phyloP scores from a whole-genome alignment of 2,888 invertebrate genomes.

The Myopa testacea region DNA sequence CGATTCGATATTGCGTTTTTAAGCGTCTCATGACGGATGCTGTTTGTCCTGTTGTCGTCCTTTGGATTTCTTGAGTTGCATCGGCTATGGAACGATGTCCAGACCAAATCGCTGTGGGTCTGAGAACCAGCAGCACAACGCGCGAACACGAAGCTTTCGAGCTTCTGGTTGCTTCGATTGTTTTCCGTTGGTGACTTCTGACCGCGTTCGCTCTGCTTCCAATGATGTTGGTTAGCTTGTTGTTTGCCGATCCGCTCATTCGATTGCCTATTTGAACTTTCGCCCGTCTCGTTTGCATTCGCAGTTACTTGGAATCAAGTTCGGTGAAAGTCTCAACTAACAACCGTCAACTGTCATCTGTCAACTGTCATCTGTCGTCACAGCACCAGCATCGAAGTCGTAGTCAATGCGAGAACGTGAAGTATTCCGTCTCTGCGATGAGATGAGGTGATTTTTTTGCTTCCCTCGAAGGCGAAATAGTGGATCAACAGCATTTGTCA shows the following conservation, averaged over 20 bases:
- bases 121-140: neutral
- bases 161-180: neutral
- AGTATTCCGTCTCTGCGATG: neutral
- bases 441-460: conserved; percentile 14
- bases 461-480: too few relatives aligned
- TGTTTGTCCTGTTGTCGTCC: neutral
- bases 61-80: too few relatives aligned
- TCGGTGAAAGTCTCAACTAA: conserved; percentile 25
- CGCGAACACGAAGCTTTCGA: too few relatives aligned
- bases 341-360: neutral
- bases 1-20: conserved; percentile 19
- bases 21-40: neutral
- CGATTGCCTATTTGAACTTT: conserved; percentile 66
- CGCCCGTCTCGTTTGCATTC: conserved; percentile 66
- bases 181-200: conserved; percentile 7
- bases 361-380: too few relatives aligned
- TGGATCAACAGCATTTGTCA: too few relatives aligned
- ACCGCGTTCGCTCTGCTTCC: conserved; percentile 29
- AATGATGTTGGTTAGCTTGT: neutral
- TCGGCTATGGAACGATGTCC: neutral
- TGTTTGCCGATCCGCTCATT: conserved; percentile 63
- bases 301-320: conserved; percentile 60
- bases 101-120: neutral
- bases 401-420: neutral
- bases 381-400: neutral